Evolutionary conservation across 2,113 vertebrate genomes (phyloP), one percentile per base, ranked within the genome.

Genomic region (Apeltes quadracus): DNA sequence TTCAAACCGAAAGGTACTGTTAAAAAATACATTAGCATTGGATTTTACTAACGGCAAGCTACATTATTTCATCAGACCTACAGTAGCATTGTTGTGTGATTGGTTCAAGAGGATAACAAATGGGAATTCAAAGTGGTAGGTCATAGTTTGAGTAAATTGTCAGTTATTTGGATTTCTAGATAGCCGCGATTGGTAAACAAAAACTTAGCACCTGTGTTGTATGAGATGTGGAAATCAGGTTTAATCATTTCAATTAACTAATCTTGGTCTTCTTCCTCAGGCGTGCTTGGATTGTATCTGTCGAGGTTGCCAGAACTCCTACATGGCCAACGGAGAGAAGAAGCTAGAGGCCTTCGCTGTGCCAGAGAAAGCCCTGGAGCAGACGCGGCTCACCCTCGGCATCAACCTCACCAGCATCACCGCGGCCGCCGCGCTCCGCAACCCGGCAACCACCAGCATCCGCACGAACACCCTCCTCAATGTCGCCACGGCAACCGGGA

Each of bases 361-460:
- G 92, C 97, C 97, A 75, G 97, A 99, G 93, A 99, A 98, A 91
- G 97, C 97, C 87, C 93, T 99, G 93, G 97, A 99, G 93, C 97
- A 99, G 95, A 99, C 97, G 57, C 91, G 97, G 90, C 96, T 99
- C 85, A 99, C 97, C 66, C 95, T 99, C 88, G 97, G 97, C 94
- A 99, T 99, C 95, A 99, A 98, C 76, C 95, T 98, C 93, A 98
- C 97, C 87, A 98, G 96, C 93, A 98, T 98, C 92, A 95, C 97
- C 0, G 96, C 98, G 58, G 95, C 96, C 70, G 97, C 96, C 46
- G 95, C 97, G 0, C 91, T 92, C n/a, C 91, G 91, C 75, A 91
- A 87, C 78, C 91, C 91, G 27, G 71, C 86, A 2, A 84, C 87
- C 75, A 84, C 84, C 90, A 89, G 84, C 86, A 90, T 92, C 79